These are phyloP conservation scores for Grallaria varia DNA, from an alignment of 2,113 vertebrate genomes.

Conservation along the genomic window DNA sequence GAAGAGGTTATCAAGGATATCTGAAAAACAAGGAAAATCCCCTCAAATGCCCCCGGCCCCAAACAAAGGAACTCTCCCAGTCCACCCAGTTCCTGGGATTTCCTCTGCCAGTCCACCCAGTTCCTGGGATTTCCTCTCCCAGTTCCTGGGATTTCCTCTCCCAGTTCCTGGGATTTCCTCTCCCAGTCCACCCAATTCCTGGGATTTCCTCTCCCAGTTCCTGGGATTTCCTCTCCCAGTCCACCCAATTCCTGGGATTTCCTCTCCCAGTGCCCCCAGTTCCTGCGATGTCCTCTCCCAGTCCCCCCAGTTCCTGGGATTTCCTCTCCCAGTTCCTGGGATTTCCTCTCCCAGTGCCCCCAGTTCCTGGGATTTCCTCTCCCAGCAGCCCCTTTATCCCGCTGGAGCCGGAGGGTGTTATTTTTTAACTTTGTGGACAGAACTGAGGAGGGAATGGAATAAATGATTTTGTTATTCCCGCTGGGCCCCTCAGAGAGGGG, in stretches of 20 bases:
- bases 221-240: conserved; percentile 60
- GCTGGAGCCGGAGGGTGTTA: background rate
- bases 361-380: conserved; percentile 53
- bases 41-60: background rate
- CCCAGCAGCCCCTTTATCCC: conserved; percentile 32
- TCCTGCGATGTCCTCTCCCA: conserved; percentile 59
- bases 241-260: conserved; percentile 57
- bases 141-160: conserved; percentile 57
- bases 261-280: conserved; percentile 60
- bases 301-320: conserved; percentile 42
- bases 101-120: conserved; percentile 62
- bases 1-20: conserved; percentile 99
- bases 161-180: conserved; percentile 60
- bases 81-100: conserved; percentile 43
- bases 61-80: conserved; percentile 30
- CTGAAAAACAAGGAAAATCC: conserved; percentile 66
- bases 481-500: background rate
- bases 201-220: conserved; percentile 59
- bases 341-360: too few species aligned
- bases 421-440: conserved; percentile 79
- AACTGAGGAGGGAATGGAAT: conserved; percentile 70
- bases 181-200: conserved; percentile 51
- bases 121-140: conserved; percentile 60
- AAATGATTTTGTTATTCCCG: conserved; percentile 69
- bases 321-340: conserved; percentile 60